These are phyloP conservation scores for Grammomys dolichurus DNA, from an alignment of 2,113 vertebrate genomes.

Conservation along the genomic window DNA sequence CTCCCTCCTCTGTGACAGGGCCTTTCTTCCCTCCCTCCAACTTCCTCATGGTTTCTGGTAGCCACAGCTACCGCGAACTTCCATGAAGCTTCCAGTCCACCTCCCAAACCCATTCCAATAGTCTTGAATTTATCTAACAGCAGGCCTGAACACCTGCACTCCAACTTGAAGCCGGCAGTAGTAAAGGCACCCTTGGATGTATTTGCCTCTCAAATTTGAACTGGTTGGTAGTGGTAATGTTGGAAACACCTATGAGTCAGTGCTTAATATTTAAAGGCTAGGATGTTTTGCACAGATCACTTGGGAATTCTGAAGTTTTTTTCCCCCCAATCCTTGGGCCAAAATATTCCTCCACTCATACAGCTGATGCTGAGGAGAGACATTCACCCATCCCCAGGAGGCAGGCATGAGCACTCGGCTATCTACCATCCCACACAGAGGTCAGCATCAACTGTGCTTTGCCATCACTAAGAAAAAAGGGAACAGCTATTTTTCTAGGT, in stretches of 20 bases:
- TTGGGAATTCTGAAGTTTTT: constrained; percentile 7
- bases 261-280: constrained; percentile 2
- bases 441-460: not conserved
- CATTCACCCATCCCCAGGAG: fast-evolving
- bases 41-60: not conserved
- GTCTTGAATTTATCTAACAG: not conserved
- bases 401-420: not conserved
- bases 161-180: not conserved
- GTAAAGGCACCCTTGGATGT: not conserved
- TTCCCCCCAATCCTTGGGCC: not conserved
- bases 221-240: not conserved
- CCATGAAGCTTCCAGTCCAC: not conserved
- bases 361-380: not conserved
- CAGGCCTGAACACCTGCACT: not conserved
- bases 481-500: not conserved
- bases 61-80: not conserved
- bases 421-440: not conserved
- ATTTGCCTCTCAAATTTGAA: not conserved
- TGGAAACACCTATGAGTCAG: constrained; percentile 34
- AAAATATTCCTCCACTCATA: not conserved
- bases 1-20: not conserved
- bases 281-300: not conserved
- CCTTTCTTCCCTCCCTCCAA: not conserved
- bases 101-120: too few relatives aligned
- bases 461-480: not conserved